Conservation (phyloP, 2,113 vertebrate genomes). For the Xenus cinereus region DNA sequence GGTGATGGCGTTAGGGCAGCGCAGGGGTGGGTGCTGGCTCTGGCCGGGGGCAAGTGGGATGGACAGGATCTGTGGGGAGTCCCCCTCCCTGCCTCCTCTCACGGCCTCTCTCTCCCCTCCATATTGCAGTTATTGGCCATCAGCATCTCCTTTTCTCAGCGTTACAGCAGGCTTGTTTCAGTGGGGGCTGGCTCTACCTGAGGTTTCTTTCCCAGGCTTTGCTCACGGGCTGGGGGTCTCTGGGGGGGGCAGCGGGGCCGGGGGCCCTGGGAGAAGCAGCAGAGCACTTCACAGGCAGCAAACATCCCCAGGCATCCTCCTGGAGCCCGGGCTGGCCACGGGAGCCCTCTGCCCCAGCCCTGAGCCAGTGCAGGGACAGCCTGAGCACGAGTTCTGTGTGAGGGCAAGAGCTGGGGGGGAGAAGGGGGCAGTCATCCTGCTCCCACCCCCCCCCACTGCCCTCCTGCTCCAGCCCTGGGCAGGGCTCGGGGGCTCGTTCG, state of each 20-base stretch:
- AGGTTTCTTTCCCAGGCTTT: background rate
- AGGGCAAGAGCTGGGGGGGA: too few species aligned
- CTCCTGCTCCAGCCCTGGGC: background rate
- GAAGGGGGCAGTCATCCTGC: background rate
- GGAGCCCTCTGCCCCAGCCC: background rate
- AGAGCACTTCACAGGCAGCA: fast-evolving
- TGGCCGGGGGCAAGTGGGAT: background rate
- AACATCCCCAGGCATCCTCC: fast-evolving
- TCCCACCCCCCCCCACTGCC: background rate
- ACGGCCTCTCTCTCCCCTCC: background rate
- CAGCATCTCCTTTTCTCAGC: background rate
- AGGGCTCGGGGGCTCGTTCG: background rate
- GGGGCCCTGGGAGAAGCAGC: background rate
- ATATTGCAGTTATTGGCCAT: fast-evolving
- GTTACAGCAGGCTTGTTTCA: too few species aligned
- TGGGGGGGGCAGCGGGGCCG: background rate
- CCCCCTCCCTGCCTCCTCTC: fast-evolving
- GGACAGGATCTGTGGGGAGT: background rate
- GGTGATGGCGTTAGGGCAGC: fast-evolving
- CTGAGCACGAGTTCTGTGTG: too few species aligned
- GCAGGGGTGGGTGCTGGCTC: background rate
- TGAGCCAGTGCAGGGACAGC: background rate
- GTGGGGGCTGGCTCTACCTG: background rate
- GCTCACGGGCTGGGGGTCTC: background rate
- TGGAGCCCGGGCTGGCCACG: too few species aligned